Conservation (phyloP, 2,113 vertebrate species). For the Antechinus stuartii region DNA sequence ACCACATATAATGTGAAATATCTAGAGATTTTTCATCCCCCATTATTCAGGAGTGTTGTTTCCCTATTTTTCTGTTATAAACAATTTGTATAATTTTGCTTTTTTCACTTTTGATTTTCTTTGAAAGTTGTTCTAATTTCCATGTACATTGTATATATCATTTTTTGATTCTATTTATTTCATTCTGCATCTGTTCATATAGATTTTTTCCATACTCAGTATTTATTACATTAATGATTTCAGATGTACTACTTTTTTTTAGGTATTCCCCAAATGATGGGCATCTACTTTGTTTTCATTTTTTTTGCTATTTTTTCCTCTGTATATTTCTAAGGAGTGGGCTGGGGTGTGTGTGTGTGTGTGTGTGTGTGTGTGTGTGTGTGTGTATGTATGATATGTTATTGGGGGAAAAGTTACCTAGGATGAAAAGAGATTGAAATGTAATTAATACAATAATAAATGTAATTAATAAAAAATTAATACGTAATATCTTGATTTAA, state of each 20-base stretch:
- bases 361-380: no score
- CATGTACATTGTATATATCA: neutral
- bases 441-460: neutral
- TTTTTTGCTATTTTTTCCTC: neutral
- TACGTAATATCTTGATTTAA: neutral
- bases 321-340: neutral
- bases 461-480: neutral
- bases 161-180: neutral
- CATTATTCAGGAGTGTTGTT: neutral
- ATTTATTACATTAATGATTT: neutral
- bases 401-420: neutral
- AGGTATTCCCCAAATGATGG: neutral
- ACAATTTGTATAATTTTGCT: neutral
- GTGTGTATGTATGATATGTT: neutral
- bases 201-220: neutral
- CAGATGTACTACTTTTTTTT: neutral
- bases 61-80: neutral
- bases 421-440: neutral
- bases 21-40: neutral
- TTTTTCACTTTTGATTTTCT: neutral
- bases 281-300: neutral
- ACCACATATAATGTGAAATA: neutral
- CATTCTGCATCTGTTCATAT: neutral
- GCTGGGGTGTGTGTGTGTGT: no score
- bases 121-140: neutral